phyloP scores from a whole-genome alignment of 1,140 invertebrate species.

The Euglossa dilemma region DNA sequence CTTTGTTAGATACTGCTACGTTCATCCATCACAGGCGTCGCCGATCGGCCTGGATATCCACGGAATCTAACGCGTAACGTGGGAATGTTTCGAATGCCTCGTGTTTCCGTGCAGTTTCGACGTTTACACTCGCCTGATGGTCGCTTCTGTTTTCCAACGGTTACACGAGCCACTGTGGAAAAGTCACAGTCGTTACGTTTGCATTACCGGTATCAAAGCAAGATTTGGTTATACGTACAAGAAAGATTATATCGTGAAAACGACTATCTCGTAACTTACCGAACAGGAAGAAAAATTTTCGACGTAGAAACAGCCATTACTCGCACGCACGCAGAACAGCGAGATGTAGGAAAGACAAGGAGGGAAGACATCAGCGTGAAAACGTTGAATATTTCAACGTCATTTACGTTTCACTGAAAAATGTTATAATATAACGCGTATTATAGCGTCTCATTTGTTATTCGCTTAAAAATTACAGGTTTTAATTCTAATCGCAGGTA shows the following conservation, averaged over 20 bases:
- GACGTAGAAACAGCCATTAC: too few species aligned
- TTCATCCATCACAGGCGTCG: constrained; percentile 49
- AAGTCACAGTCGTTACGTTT: neutral
- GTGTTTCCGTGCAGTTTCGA: neutral
- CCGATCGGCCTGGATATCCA: neutral
- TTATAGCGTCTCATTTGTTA: neutral
- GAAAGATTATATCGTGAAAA: too few species aligned
- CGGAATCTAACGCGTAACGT: constrained; percentile 6
- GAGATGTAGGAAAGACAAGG: too few species aligned
- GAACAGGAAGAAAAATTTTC: too few species aligned
- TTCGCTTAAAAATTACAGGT: neutral
- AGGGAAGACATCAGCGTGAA: too few species aligned
- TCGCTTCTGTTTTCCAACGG: neutral
- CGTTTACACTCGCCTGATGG: neutral
- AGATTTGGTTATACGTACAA: too few species aligned
- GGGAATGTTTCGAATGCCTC: constrained; percentile 19
- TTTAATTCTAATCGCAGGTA: neutral
- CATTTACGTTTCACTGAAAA: too few species aligned
- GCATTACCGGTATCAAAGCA: too few species aligned
- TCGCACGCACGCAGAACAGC: too few species aligned
- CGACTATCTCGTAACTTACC: too few species aligned
- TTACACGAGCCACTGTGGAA: neutral
- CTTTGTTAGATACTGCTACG: constrained; percentile 61
- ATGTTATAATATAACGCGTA: too few species aligned
- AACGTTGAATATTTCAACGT: too few species aligned